phyloP scores from a whole-genome alignment of 2,797 vertebrate genomes.

The Hozukius guyotensis region DNA sequence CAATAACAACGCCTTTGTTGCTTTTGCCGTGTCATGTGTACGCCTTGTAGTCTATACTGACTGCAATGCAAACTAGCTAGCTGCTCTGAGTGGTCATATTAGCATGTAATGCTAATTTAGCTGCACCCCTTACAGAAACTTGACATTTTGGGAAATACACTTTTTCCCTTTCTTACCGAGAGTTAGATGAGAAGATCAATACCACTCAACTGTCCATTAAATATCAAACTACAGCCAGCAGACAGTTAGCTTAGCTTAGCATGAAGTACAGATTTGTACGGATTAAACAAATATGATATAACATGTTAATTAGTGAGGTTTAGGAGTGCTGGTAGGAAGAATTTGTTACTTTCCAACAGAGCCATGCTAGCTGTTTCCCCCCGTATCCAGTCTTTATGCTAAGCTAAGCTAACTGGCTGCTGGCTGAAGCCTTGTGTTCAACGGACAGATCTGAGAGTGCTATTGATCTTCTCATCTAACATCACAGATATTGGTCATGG shows the following conservation, averaged over 20 bases:
- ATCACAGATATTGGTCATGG: background rate
- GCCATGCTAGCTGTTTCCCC: background rate
- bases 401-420: background rate
- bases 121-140: background rate
- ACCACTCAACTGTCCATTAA: background rate
- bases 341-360: background rate
- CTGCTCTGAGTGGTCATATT: background rate
- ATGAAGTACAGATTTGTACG: background rate
- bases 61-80: too few relatives aligned
- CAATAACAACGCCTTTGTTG: too few relatives aligned
- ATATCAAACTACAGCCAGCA: too few relatives aligned
- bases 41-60: too few relatives aligned
- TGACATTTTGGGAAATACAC: too few relatives aligned
- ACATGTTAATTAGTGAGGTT: background rate
- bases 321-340: background rate
- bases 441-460: too few relatives aligned
- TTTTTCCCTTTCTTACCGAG: background rate
- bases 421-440: background rate
- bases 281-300: background rate
- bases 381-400: background rate
- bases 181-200: background rate
- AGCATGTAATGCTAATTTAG: background rate
- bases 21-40: too few relatives aligned
- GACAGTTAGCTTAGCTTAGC: background rate
- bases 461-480: background rate